Evolutionary conservation across 2,113 vertebrate species (phyloP), one percentile per base, ranked within the genome.

Genomic region (Rhineura floridana): DNA sequence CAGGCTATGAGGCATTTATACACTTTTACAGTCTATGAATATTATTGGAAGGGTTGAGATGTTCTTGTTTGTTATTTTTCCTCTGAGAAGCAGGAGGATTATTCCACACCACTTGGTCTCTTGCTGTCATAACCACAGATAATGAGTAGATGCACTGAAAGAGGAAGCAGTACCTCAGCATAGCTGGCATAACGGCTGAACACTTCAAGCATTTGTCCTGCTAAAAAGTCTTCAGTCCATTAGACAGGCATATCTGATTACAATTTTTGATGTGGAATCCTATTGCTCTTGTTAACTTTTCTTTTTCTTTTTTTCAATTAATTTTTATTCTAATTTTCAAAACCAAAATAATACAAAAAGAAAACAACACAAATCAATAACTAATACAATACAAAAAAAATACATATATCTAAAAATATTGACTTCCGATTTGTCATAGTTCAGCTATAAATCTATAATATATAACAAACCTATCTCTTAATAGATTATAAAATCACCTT

Each of bases 121-220:
- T 87, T 92, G 65, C 94, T 94, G 88, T 91, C 69, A 46, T 83
- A 86, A 86, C 83, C 92, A 87, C 86, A 89, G 91, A 93, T 95
- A 95, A 96, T 91, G 78, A 96, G 88, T 83, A 93, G 91, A 87
- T 92, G 89, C 90, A 84, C 90, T 93, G 86, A 83, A 91, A 91
- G 1, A 87, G 46, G 93, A 90, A 94, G 72, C 88, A 87, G 91
- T 92, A 93, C 87, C 91, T 80, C 93, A 91, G 89, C 84, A 84
- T 90, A 90, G 84, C 90, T 93, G 21, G 30, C 12, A 28, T 65
- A 30, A 78, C 50, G 59, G 75, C 30, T 63, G 59, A 78, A 78
- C 19, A 65, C n/a, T 48, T 77, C n/a, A 8, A 75, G 44, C 36
- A 73, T 81, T 62, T 73, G 72, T 73, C 36, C 55, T 67, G 91